phyloP scores from a whole-genome alignment of 2,797 vertebrate genomes.

The Sebastes aleutianus region DNA sequence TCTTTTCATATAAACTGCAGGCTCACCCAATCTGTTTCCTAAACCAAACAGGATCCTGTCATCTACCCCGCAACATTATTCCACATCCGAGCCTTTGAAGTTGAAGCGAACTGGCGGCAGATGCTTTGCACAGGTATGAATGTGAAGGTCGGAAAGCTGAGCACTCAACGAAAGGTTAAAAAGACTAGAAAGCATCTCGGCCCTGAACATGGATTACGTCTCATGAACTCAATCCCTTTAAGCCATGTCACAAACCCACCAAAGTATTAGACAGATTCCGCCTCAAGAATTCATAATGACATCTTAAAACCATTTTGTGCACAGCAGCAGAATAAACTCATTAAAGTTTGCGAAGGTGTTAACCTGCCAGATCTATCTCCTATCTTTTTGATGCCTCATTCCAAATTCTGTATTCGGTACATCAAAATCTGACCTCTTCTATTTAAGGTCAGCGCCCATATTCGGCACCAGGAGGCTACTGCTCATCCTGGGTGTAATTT shows the following conservation, averaged over 20 bases:
- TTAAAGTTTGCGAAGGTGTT: constrained; percentile 65
- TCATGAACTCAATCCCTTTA: constrained; percentile 79
- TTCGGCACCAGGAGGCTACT: constrained; percentile 33
- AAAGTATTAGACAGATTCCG: constrained; percentile 65
- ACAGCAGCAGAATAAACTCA: constrained; percentile 76
- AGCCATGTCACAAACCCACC: constrained; percentile 75
- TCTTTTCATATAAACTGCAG: constrained; percentile 27
- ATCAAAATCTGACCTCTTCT: constrained; percentile 30
- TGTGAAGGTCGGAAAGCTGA: constrained; percentile 14
- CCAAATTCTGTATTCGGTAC: constrained; percentile 8
- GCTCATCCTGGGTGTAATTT: neutral
- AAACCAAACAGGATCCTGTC: constrained; percentile 21
- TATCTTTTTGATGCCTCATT: constrained; percentile 62
- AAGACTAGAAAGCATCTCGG: constrained; percentile 49
- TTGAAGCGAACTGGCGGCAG: neutral
- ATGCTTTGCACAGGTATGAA: constrained; percentile 47
- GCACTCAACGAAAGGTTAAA: constrained; percentile 49
- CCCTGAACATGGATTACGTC: constrained; percentile 64
- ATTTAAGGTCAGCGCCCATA: constrained; percentile 42
- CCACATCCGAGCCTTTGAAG: constrained; percentile 59
- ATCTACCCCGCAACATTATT: neutral
- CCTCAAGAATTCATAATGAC: constrained; percentile 59
- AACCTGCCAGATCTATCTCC: constrained; percentile 52
- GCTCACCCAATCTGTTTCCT: constrained; percentile 20
- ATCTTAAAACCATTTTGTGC: constrained; percentile 68